Evolutionary conservation across 1,140 invertebrate species (phyloP).

Genomic region (Drosophila athabasca): DNA sequence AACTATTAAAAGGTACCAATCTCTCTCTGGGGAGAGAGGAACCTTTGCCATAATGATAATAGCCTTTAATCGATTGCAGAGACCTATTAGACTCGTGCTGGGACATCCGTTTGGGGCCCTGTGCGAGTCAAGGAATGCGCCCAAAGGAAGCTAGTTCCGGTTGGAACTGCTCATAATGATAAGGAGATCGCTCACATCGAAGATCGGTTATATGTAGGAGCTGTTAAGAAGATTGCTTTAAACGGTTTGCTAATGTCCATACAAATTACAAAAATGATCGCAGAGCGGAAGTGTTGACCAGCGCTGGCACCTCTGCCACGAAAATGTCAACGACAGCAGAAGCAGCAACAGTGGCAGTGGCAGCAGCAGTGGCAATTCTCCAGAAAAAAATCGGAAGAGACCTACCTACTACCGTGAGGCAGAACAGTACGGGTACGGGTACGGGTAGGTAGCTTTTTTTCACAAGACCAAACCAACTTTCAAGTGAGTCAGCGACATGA

Average conservation of each 20-base stretch:
- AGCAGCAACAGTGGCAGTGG: background rate
- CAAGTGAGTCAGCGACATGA: constrained; percentile 52
- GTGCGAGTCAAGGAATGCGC: constrained; percentile 15
- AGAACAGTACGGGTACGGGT: too few species aligned
- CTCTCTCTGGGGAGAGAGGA: background rate
- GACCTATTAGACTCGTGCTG: constrained; percentile 38
- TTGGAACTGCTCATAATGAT: constrained; percentile 29
- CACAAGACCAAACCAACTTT: too few species aligned
- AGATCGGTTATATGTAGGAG: constrained; percentile 30
- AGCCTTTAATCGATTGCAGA: constrained; percentile 34
- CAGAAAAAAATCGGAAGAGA: constrained; percentile 28
- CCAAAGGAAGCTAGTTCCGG: constrained; percentile 65
- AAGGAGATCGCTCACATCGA: constrained; percentile 19
- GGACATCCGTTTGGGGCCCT: constrained; percentile 38
- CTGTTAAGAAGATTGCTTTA: constrained; percentile 63
- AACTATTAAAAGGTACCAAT: constrained; percentile 32
- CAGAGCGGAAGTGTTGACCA: constrained; percentile 51
- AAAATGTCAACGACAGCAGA: constrained; percentile 32
- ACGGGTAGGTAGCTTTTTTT: too few species aligned
- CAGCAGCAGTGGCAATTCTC: constrained; percentile 17
- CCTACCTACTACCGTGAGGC: constrained; percentile 19
- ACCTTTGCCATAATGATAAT: constrained; percentile 38
- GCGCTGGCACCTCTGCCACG: constrained; percentile 1
- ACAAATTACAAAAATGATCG: constrained; percentile 48
- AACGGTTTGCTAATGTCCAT: constrained; percentile 53